Evolutionary conservation across 1,140 invertebrate species (phyloP).

Genomic region (Drosophila cardini): DNA sequence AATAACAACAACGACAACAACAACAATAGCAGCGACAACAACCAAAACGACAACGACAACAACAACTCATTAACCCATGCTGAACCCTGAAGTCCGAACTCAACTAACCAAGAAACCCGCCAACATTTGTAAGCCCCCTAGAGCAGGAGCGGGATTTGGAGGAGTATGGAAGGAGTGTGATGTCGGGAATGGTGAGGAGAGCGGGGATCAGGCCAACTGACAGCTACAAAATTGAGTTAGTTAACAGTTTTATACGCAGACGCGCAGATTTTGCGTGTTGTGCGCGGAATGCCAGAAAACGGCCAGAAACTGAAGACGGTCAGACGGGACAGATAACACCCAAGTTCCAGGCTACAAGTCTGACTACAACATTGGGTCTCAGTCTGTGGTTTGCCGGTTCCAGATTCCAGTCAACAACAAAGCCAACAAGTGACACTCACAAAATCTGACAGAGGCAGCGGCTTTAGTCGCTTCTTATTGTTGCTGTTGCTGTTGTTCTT

Average conservation of each 20-base stretch:
- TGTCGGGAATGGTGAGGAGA: neutral
- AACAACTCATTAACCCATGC: slow-evolving; percentile 80
- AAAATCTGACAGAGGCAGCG: slow-evolving; percentile 80
- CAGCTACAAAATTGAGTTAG: slow-evolving; percentile 85
- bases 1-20: slow-evolving; percentile 31
- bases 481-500: slow-evolving; percentile 27
- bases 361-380: neutral
- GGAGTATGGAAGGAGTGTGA: neutral
- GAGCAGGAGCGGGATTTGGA: slow-evolving; percentile 2
- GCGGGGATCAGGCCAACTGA: slow-evolving; percentile 65
- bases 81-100: slow-evolving; percentile 67
- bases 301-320: slow-evolving; percentile 77
- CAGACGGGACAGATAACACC: slow-evolving; percentile 72
- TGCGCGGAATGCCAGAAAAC: slow-evolving; percentile 39
- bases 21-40: slow-evolving; percentile 36
- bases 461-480: slow-evolving; percentile 55
- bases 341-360: slow-evolving; percentile 37
- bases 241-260: slow-evolving; percentile 84
- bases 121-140: slow-evolving; percentile 48
- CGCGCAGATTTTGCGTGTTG: slow-evolving; percentile 81
- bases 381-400: neutral
- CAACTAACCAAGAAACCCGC: slow-evolving; percentile 13
- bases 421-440: slow-evolving; percentile 79
- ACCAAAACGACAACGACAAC: slow-evolving; percentile 41
- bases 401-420: slow-evolving; percentile 21